phyloP scores from a whole-genome alignment of 2,888 invertebrate genomes.

The Andrena bicolor region DNA sequence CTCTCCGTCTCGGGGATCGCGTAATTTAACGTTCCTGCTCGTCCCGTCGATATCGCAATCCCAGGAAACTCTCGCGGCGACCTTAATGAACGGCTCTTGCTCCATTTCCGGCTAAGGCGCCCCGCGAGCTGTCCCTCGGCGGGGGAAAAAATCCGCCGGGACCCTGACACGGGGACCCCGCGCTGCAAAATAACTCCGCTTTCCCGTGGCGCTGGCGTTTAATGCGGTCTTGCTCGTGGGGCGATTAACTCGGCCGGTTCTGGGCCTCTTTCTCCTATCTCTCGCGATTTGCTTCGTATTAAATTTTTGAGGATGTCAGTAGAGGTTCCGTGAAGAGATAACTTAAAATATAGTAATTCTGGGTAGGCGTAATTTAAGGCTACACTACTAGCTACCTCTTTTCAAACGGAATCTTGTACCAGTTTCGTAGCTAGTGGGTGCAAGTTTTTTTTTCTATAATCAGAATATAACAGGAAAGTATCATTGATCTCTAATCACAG shows the following conservation, averaged over 20 bases:
- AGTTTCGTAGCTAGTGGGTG: too few relatives aligned
- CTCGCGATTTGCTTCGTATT: neutral
- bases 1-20: conserved; percentile 58
- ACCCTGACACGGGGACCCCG: conserved; percentile 24
- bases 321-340: too few relatives aligned
- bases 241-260: neutral
- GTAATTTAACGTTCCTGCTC: conserved; percentile 70
- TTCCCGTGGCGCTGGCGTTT: conserved; percentile 18
- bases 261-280: neutral
- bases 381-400: too few relatives aligned
- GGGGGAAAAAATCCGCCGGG: conserved; percentile 20
- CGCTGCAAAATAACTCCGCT: conserved; percentile 19
- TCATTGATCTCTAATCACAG: too few relatives aligned
- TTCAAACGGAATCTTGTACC: too few relatives aligned
- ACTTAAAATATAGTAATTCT: too few relatives aligned
- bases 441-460: too few relatives aligned
- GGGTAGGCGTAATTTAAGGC: too few relatives aligned
- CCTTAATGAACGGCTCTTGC: conserved; percentile 67
- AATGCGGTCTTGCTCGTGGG: neutral
- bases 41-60: conserved; percentile 66
- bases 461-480: too few relatives aligned
- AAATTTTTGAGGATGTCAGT: neutral
- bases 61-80: conserved; percentile 62
- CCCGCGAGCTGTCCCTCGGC: conserved; percentile 13
- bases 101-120: conserved; percentile 66